Conservation (phyloP, 1,140 invertebrate species). For the Trachymyrmex septentrionalis region DNA sequence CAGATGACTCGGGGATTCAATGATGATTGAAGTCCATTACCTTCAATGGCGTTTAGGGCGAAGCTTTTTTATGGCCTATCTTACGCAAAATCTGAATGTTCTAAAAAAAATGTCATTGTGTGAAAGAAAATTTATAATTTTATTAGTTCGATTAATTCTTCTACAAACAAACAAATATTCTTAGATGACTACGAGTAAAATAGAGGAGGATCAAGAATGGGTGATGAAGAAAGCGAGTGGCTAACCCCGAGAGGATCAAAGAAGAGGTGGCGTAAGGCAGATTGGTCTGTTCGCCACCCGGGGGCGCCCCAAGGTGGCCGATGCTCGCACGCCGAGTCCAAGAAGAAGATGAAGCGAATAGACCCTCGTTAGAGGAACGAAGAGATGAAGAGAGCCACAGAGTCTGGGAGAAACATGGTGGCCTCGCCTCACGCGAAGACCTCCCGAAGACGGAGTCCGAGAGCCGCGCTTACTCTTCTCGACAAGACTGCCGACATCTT, state of each 20-base stretch:
- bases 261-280: slow-evolving; percentile 72
- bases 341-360: slow-evolving; percentile 63
- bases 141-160: not conserved
- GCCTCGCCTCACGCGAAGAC: slow-evolving; percentile 86
- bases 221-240: slow-evolving; percentile 24
- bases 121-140: not conserved
- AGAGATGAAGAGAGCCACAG: slow-evolving; percentile 69
- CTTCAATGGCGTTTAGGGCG: not conserved
- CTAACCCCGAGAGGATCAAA: slow-evolving; percentile 62
- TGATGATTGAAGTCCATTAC: not conserved
- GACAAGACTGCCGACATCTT: slow-evolving; percentile 72
- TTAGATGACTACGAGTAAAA: not conserved
- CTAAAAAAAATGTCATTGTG: not conserved
- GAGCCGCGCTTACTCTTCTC: slow-evolving; percentile 60
- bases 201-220: slow-evolving; percentile 29
- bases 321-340: slow-evolving; percentile 78
- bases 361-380: slow-evolving; percentile 38
- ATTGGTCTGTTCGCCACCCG: slow-evolving; percentile 85
- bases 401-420: slow-evolving; percentile 83
- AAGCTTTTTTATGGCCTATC: not conserved
- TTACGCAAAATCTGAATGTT: not conserved
- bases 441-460: slow-evolving; percentile 80
- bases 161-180: not conserved
- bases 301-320: slow-evolving; percentile 85
- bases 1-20: not conserved